Evolutionary conservation across 2,888 invertebrate genomes (phyloP).

Genomic region (Volucella inflata): DNA sequence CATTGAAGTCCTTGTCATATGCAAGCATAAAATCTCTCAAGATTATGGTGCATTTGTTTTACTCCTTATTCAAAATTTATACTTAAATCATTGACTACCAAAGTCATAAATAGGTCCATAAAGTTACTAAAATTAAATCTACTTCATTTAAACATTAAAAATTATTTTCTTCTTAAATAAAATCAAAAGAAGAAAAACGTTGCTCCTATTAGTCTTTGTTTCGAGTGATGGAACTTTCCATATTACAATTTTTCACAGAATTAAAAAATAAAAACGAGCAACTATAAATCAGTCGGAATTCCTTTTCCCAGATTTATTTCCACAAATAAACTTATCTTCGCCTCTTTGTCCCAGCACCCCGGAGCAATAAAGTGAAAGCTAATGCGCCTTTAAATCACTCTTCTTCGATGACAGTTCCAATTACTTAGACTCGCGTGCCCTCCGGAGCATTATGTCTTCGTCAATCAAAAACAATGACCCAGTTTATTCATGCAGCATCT

Average conservation of each 20-base stretch:
- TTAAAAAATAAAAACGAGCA: background rate
- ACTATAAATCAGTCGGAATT: constrained; percentile 25
- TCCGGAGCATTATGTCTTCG: constrained; percentile 39
- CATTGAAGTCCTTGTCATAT: too few species aligned
- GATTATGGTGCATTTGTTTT: too few species aligned
- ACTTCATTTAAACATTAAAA: background rate
- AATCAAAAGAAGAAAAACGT: background rate
- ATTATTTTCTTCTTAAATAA: background rate
- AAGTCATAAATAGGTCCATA: too few species aligned
- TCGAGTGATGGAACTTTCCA: constrained; percentile 3
- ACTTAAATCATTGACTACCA: too few species aligned
- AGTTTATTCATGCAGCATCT: constrained; percentile 40
- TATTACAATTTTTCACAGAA: constrained; percentile 19
- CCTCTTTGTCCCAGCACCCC: background rate
- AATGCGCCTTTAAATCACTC: constrained; percentile 36
- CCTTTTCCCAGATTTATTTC: constrained; percentile 29
- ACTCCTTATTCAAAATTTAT: too few species aligned
- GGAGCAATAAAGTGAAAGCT: constrained; percentile 26
- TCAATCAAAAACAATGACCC: constrained; percentile 55
- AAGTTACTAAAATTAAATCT: too few species aligned
- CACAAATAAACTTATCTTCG: constrained; percentile 16
- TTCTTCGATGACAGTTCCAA: constrained; percentile 34
- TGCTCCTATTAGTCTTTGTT: background rate
- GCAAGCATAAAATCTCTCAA: too few species aligned
- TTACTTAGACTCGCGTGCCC: constrained; percentile 54